phyloP scores from a whole-genome alignment of 1,140 invertebrate genomes.

The Drosophila sechellia region DNA sequence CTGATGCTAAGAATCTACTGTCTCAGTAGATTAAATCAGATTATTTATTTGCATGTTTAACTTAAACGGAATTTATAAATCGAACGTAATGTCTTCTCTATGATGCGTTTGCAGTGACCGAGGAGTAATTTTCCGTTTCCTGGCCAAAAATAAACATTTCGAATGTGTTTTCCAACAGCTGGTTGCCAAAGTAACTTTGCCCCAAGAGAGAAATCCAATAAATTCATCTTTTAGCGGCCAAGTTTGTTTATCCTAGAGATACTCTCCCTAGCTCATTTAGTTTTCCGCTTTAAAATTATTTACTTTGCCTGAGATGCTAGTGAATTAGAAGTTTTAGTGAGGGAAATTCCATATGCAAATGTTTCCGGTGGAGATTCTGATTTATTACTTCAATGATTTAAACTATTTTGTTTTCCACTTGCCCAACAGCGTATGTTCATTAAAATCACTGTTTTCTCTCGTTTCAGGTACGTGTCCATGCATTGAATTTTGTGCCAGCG shows the following conservation, averaged over 20 bases:
- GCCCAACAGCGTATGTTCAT: slow-evolving; percentile 4
- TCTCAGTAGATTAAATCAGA: slow-evolving; percentile 10
- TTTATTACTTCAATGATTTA: slow-evolving; percentile 33
- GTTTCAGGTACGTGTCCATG: slow-evolving; percentile 54
- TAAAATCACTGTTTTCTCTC: slow-evolving; percentile 14
- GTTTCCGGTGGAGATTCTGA: slow-evolving; percentile 31
- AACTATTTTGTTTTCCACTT: slow-evolving; percentile 20
- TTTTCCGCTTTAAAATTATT: slow-evolving; percentile 28
- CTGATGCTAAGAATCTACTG: not conserved
- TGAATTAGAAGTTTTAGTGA: slow-evolving; percentile 12
- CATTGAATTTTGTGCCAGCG: slow-evolving; percentile 35
- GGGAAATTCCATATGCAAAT: slow-evolving; percentile 37
- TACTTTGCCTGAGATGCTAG: slow-evolving; percentile 4
- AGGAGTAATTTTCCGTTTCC: slow-evolving; percentile 31
- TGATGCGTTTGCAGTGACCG: not conserved
- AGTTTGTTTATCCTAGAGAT: slow-evolving; percentile 35
- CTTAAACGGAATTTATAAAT: not conserved
- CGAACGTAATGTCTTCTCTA: not conserved
- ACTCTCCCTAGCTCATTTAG: slow-evolving; percentile 40
- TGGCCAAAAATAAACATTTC: slow-evolving; percentile 33
- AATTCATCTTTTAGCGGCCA: slow-evolving; percentile 42
- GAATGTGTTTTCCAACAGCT: slow-evolving; percentile 43
- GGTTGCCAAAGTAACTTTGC: slow-evolving; percentile 17
- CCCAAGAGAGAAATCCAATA: slow-evolving; percentile 30
- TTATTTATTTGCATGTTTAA: not conserved